Conservation (phyloP, 2,888 invertebrate genomes). For the Mantis religiosa region DNA sequence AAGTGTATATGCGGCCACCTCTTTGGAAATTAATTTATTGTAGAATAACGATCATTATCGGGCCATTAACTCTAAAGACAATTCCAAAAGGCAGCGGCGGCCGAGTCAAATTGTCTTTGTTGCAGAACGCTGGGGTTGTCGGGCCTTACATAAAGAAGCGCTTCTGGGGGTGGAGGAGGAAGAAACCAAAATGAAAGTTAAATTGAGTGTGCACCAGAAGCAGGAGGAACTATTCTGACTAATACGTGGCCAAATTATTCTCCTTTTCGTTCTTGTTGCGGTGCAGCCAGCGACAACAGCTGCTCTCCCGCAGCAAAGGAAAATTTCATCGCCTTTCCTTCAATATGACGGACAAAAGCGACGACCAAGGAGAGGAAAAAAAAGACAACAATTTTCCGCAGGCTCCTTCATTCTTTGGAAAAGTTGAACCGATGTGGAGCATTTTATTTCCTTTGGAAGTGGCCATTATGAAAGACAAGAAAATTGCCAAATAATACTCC, state of each 20-base stretch:
- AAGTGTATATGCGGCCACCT: no score
- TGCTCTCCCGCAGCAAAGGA: neutral
- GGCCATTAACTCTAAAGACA: neutral
- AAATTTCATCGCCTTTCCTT: neutral
- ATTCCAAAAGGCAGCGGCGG: neutral
- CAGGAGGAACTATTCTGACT: constrained; percentile 22
- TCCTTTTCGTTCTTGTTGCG: neutral
- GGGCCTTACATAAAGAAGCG: constrained; percentile 8
- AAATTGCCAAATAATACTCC: neutral
- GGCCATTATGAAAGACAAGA: neutral
- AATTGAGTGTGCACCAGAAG: constrained; percentile 17
- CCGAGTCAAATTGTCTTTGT: neutral
- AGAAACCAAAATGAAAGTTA: constrained; percentile 25
- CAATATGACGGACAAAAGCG: neutral
- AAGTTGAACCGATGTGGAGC: neutral
- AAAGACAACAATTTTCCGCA: neutral
- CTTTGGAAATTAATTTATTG: neutral
- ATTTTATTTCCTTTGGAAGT: neutral
- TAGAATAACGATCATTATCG: neutral
- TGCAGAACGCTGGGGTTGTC: neutral
- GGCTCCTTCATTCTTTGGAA: neutral
- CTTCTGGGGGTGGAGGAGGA: neutral
- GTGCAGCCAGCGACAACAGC: neutral
- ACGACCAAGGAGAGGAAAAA: neutral
- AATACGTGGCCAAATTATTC: constrained; percentile 22